A percentile compares a stretch with the other conserved stretches of the same genome.
Conservation (phyloP, 2,888 invertebrate species). For the Chaetogeoica ovagalla region DNA sequence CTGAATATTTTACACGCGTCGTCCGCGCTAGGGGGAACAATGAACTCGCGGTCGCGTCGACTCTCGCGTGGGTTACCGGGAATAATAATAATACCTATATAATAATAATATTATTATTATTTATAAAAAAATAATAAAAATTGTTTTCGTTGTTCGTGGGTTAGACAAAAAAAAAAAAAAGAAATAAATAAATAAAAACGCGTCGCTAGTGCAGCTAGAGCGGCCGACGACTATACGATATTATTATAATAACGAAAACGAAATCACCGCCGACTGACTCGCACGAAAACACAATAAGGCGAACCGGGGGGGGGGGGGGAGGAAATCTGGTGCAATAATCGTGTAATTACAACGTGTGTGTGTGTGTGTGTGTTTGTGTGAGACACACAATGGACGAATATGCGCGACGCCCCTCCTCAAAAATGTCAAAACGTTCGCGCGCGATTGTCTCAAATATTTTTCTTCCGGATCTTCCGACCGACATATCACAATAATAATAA, state of each 20-base stretch:
- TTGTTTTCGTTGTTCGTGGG: slow-evolving; percentile 42
- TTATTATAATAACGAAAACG: slow-evolving; percentile 41
- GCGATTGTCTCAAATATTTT: slow-evolving; percentile 39
- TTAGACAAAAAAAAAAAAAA: slow-evolving; percentile 5
- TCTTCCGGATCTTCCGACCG: not conserved
- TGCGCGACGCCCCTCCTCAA: slow-evolving; percentile 44
- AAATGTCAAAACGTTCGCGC: slow-evolving; percentile 41
- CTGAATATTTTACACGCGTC: slow-evolving; percentile 23
- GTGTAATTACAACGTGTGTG: slow-evolving; percentile 51
- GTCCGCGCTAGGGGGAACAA: too few relatives aligned
- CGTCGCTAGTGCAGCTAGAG: too few relatives aligned
- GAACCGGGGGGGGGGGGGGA: too few relatives aligned
- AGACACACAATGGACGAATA: slow-evolving; percentile 37
- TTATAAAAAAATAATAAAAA: slow-evolving; percentile 9
- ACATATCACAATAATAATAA: not conserved
- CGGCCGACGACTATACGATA: not conserved
- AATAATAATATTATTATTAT: too few relatives aligned
- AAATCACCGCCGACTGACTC: slow-evolving; percentile 15
- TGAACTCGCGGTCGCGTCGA: not conserved
- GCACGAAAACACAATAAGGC: slow-evolving; percentile 47
- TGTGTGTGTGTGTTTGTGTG: not conserved
- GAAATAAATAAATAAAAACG: too few relatives aligned
- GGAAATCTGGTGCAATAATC: slow-evolving; percentile 48
- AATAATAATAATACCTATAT: too few relatives aligned
- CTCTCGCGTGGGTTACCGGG: not conserved